A percentile compares a stretch with the other conserved stretches of the same genome.
Conservation (phyloP, 1,140 invertebrate genomes). For the Neelides sp. region DNA sequence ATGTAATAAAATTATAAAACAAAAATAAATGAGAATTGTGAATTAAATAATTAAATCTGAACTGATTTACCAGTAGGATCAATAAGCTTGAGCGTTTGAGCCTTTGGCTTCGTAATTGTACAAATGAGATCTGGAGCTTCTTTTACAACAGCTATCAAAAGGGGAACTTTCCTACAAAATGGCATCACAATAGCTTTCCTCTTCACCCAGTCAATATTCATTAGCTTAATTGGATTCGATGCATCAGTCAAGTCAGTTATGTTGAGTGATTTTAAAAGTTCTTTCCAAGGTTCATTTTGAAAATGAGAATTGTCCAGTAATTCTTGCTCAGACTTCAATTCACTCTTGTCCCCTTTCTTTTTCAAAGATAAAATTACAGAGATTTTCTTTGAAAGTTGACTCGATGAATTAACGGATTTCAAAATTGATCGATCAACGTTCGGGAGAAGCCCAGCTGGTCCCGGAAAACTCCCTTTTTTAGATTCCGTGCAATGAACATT, state of each 20-base stretch:
- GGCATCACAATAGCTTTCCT: constrained; percentile 3
- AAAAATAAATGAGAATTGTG: too few species aligned
- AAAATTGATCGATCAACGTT: constrained; percentile 1
- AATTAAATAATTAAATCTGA: too few species aligned
- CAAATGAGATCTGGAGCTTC: constrained; percentile 14
- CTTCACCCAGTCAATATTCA: constrained; percentile 20
- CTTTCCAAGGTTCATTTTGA: constrained; percentile 7
- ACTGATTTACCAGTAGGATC: too few species aligned
- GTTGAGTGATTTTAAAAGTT: constrained; percentile 8
- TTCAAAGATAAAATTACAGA: too few species aligned
- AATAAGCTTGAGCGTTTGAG: too few species aligned
- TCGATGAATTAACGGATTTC: not conserved
- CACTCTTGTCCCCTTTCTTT: too few species aligned
- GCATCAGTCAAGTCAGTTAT: not conserved
- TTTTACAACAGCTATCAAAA: constrained; percentile 12
- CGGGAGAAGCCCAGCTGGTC: constrained; percentile 18
- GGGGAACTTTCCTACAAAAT: constrained; percentile 11
- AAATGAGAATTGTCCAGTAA: too few species aligned
- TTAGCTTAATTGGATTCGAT: not conserved
- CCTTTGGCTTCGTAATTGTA: too few species aligned
- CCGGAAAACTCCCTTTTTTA: constrained; percentile 21
- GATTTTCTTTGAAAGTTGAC: too few species aligned
- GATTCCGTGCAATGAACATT: too few species aligned
- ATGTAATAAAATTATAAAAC: too few species aligned
- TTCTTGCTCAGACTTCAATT: too few species aligned